phyloP scores from a whole-genome alignment of 2,888 invertebrate species.

The Abrostola tripartita region DNA sequence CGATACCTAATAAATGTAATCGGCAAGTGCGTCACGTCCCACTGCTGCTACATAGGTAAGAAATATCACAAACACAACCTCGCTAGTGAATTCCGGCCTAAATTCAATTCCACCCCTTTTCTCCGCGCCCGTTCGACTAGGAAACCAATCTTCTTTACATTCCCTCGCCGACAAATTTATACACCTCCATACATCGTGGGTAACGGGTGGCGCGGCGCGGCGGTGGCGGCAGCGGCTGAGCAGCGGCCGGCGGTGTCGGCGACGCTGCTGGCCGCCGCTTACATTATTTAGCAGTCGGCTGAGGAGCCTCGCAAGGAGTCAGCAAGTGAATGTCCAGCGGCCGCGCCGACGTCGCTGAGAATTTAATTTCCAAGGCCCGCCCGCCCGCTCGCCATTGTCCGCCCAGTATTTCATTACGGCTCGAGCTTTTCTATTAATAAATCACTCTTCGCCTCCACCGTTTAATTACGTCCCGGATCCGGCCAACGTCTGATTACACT shows the following conservation, averaged over 20 bases:
- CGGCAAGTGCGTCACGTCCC: conserved; percentile 76
- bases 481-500: conserved; percentile 87
- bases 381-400: conserved; percentile 86
- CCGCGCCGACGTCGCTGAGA: conserved; percentile 75
- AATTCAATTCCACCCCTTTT: conserved; percentile 86
- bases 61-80: conserved; percentile 81
- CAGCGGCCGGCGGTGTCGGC: conserved; percentile 51
- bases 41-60: conserved; percentile 74
- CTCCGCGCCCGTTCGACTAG: conserved; percentile 78
- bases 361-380: conserved; percentile 86
- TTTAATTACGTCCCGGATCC: conserved; percentile 88
- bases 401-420: conserved; percentile 88
- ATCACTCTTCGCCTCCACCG: conserved; percentile 87
- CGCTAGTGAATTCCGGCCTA: conserved; percentile 82
- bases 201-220: conserved; percentile 61
- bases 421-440: conserved; percentile 88
- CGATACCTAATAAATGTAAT: conserved; percentile 74
- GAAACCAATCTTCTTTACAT: conserved; percentile 87
- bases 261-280: conserved; percentile 61
- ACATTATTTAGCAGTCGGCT: conserved; percentile 78
- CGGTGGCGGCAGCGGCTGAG: conserved; percentile 44
- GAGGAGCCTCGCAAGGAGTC: conserved; percentile 77
- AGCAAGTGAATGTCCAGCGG: conserved; percentile 74
- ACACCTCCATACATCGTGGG: conserved; percentile 82
- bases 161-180: conserved; percentile 87